phyloP scores from a whole-genome alignment of 2,797 vertebrate species.

The Ciconia nigra region DNA sequence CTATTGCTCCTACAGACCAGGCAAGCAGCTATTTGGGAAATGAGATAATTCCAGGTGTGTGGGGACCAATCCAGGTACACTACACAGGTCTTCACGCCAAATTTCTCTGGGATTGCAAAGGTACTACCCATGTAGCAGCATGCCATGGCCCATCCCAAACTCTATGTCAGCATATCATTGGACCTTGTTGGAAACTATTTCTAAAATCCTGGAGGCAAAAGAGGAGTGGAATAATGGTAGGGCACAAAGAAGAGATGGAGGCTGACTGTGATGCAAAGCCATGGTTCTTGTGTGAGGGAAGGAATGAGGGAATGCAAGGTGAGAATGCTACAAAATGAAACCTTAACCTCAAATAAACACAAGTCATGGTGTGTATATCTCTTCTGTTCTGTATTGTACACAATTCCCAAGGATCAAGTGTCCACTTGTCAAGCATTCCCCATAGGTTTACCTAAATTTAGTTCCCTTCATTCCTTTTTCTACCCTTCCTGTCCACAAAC shows the following conservation, averaged over 20 bases:
- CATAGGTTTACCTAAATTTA: not conserved
- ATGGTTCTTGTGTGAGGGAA: not conserved
- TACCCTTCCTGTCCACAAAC: not conserved
- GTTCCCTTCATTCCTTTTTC: not conserved
- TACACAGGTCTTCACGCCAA: not conserved
- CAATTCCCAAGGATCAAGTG: not conserved
- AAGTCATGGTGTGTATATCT: not conserved
- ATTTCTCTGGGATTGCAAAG: not conserved
- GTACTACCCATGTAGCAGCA: not conserved
- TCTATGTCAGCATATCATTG: not conserved
- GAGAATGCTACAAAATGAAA: not conserved
- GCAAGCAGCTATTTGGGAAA: not conserved
- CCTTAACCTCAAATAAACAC: not conserved
- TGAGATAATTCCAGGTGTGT: not conserved
- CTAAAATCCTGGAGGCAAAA: not conserved
- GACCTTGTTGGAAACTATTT: not conserved
- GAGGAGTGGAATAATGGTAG: not conserved
- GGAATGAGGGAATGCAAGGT: not conserved
- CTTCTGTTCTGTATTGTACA: not conserved
- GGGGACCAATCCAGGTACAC: not conserved
- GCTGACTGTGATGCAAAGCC: not conserved
- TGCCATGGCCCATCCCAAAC: not conserved
- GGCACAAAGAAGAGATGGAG: not conserved
- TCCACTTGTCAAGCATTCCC: not conserved
- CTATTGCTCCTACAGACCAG: not conserved